Conservation (phyloP, 2,113 vertebrate genomes). For the Poecile atricapillus region DNA sequence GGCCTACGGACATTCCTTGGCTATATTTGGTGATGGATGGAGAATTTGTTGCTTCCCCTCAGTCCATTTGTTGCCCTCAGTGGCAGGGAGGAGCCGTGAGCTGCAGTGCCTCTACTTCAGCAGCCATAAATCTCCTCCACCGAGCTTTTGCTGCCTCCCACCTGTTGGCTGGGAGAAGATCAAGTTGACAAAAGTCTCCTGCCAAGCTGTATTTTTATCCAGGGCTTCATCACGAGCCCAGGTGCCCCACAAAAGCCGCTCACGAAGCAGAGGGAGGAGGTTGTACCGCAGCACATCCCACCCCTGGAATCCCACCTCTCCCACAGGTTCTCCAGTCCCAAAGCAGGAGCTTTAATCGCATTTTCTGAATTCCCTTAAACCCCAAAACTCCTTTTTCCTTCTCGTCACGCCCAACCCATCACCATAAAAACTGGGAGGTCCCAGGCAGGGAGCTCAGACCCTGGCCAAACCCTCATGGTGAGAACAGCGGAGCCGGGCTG, state of each 20-base stretch:
- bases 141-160: conserved; percentile 53
- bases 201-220: conserved; percentile 30
- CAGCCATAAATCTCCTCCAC: conserved; percentile 6
- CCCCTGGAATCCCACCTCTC: not conserved
- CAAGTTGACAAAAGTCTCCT: not conserved
- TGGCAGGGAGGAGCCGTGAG: not conserved
- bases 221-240: not conserved
- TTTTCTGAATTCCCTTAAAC: not conserved
- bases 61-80: not conserved
- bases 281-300: not conserved
- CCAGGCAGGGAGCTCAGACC: not conserved
- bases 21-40: conserved; percentile 32
- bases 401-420: not conserved
- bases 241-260: not conserved
- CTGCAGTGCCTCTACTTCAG: not conserved
- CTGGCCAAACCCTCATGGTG: not conserved
- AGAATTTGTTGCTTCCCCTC: conserved; percentile 22
- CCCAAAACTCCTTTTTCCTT: accelerated
- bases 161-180: conserved; percentile 36
- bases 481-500: not conserved
- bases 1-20: conserved; percentile 27
- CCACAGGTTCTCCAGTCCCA: not conserved
- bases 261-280: not conserved
- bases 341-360: not conserved
- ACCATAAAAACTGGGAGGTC: not conserved